A percentile compares a stretch with the other conserved stretches of the same genome.
Conservation (phyloP, 2,113 vertebrate genomes). For the Amphiprion percula region DNA sequence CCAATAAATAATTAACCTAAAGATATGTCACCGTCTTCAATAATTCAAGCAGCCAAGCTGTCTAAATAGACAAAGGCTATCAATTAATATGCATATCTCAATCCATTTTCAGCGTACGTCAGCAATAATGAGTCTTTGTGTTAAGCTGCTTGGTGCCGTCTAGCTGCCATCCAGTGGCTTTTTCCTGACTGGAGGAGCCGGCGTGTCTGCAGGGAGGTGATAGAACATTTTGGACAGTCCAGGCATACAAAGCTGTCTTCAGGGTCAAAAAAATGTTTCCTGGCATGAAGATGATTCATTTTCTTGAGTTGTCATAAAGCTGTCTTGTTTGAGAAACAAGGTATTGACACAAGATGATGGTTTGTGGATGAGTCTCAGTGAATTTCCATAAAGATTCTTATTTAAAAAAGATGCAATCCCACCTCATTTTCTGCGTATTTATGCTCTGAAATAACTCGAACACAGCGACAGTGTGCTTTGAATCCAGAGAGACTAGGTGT, state of each 20-base stretch:
- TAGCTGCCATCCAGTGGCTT: neutral
- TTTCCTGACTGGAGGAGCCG: constrained; percentile 5
- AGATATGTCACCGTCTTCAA: constrained; percentile 64
- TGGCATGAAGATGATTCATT: neutral
- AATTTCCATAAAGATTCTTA: neutral
- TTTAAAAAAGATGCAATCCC: neutral
- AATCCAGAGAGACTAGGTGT: constrained; percentile 31
- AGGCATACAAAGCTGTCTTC: neutral
- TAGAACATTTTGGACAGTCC: neutral
- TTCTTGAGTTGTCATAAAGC: too few relatives aligned
- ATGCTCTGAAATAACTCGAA: neutral
- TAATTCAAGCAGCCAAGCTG: constrained; percentile 74
- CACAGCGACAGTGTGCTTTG: constrained; percentile 16
- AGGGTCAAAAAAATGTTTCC: neutral
- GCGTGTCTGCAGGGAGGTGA: constrained; percentile 16
- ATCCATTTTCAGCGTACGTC: constrained; percentile 16
- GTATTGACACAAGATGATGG: neutral
- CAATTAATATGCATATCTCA: constrained; percentile 45
- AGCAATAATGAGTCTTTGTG: constrained; percentile 32
- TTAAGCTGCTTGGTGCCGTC: constrained; percentile 41
- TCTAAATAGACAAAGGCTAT: constrained; percentile 49
- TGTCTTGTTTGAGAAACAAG: constrained; percentile 1
- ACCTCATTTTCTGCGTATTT: neutral
- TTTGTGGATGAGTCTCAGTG: neutral
- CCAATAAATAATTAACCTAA: constrained; percentile 67